Conservation (phyloP, 2,888 invertebrate genomes). For the Tachina fera region DNA sequence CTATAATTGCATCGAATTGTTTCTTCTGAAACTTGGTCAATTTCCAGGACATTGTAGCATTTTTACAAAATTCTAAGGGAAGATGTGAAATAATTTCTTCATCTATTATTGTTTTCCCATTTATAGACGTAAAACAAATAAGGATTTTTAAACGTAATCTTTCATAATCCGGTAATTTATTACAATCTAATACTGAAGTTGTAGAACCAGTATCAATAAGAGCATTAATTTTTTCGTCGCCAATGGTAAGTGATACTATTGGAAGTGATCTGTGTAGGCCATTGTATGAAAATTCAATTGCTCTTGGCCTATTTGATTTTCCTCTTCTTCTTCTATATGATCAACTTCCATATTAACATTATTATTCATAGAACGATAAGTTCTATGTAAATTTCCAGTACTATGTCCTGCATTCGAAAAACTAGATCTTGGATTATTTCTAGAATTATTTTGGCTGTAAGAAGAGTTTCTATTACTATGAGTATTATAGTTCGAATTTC, state of each 20-base stretch:
- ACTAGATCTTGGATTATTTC: background rate
- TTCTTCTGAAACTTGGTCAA: conserved; percentile 53
- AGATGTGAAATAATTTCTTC: conserved; percentile 68
- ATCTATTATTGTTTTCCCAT: conserved; percentile 58
- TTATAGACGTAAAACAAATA: conserved; percentile 64
- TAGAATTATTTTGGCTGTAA: conserved; percentile 2
- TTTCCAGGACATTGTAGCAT: conserved; percentile 71
- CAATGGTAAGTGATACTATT: conserved; percentile 66
- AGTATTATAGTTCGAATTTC: background rate
- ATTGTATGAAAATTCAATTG: conserved; percentile 70
- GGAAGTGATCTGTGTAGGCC: conserved; percentile 68
- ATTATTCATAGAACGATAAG: background rate
- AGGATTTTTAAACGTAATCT: conserved; percentile 12
- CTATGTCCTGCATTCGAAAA: background rate
- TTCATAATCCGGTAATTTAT: conserved; percentile 64
- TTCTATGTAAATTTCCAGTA: background rate
- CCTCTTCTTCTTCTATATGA: conserved; percentile 36
- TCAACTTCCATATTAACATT: too few species aligned
- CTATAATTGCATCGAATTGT: conserved; percentile 37
- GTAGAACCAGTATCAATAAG: conserved; percentile 71
- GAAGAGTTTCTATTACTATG: background rate
- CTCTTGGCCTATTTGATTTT: conserved; percentile 43
- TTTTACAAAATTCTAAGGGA: conserved; percentile 67
- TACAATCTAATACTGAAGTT: conserved; percentile 61
- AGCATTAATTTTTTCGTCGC: conserved; percentile 14